Percentiles rank a stretch among this genome's conserved stretches.
These are phyloP conservation scores for Dryocosmus kuriphilus DNA, from an alignment of 2,888 invertebrate genomes.

Conservation along the genomic window DNA sequence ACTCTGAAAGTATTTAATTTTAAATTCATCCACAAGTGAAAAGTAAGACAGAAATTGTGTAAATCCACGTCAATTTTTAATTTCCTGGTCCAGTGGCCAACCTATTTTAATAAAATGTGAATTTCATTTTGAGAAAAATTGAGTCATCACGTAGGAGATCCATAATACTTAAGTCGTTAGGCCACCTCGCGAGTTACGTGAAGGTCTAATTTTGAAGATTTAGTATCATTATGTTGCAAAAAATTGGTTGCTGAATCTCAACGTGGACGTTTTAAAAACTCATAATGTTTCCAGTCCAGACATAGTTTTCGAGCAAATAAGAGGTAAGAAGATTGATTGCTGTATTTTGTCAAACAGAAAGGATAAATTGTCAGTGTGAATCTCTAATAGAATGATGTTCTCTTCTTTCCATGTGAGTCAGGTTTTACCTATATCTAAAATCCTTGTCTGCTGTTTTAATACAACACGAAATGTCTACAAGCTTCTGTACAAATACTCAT, in stretches of 20 bases:
- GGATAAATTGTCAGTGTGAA: background rate
- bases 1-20: no score
- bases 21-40: no score
- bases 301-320: background rate
- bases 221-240: background rate
- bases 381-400: background rate
- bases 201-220: background rate
- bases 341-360: slow-evolving; percentile 1
- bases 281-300: background rate
- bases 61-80: no score
- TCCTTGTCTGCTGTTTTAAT: slow-evolving; percentile 25
- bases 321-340: background rate
- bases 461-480: slow-evolving; percentile 16
- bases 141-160: no score
- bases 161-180: no score
- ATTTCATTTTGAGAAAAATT: no score
- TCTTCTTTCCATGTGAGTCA: slow-evolving; percentile 19
- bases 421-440: slow-evolving; percentile 23
- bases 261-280: background rate
- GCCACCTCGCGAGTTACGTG: no score
- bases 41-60: no score
- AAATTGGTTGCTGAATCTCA: background rate
- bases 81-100: no score
- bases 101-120: no score
- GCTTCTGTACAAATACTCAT: slow-evolving; percentile 32